These are phyloP conservation scores for Parelbella ahira DNA, from an alignment of 2,888 invertebrate genomes.

Conservation along the genomic window DNA sequence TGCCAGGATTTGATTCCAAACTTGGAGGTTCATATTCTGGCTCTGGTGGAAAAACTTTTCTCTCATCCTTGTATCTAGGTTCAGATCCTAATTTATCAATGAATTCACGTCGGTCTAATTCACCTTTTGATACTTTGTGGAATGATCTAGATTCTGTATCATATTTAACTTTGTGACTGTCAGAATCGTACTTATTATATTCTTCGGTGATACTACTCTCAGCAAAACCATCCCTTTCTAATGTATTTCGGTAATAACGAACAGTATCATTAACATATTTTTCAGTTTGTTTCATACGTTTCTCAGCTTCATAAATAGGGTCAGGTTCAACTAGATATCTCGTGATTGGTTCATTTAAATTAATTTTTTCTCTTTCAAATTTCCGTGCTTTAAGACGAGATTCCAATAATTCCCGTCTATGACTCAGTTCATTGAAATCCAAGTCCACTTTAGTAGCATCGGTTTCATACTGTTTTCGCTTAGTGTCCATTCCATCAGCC, in stretches of 20 bases:
- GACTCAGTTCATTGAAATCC: slow-evolving; percentile 83
- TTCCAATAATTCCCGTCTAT: slow-evolving; percentile 86
- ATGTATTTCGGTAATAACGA: slow-evolving; percentile 77
- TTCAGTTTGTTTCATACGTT: slow-evolving; percentile 73
- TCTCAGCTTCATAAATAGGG: slow-evolving; percentile 68
- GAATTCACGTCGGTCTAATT: slow-evolving; percentile 62
- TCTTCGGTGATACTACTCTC: slow-evolving; percentile 77
- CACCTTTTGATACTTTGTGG: slow-evolving; percentile 56
- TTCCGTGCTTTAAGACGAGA: slow-evolving; percentile 85
- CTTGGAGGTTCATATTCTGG: slow-evolving; percentile 84
- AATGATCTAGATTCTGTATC: slow-evolving; percentile 64
- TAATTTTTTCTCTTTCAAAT: slow-evolving; percentile 56
- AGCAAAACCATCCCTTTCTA: slow-evolving; percentile 77
- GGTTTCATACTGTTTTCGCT: slow-evolving; percentile 70
- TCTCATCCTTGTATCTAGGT: slow-evolving; percentile 48
- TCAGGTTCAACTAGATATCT: slow-evolving; percentile 72
- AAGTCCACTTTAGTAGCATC: slow-evolving; percentile 58
- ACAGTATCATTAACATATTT: slow-evolving; percentile 80
- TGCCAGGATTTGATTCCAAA: slow-evolving; percentile 78
- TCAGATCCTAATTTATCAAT: slow-evolving; percentile 53
- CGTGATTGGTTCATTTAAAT: slow-evolving; percentile 61
- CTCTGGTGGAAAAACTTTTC: slow-evolving; percentile 68
- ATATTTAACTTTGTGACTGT: slow-evolving; percentile 65
- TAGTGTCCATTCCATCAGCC: slow-evolving; percentile 84
- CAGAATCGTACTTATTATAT: slow-evolving; percentile 71